Percentiles rank a stretch among this genome's conserved stretches.
Evolutionary conservation across 2,113 vertebrate species (phyloP).

Genomic region (Myanophis thanlyinensis): DNA sequence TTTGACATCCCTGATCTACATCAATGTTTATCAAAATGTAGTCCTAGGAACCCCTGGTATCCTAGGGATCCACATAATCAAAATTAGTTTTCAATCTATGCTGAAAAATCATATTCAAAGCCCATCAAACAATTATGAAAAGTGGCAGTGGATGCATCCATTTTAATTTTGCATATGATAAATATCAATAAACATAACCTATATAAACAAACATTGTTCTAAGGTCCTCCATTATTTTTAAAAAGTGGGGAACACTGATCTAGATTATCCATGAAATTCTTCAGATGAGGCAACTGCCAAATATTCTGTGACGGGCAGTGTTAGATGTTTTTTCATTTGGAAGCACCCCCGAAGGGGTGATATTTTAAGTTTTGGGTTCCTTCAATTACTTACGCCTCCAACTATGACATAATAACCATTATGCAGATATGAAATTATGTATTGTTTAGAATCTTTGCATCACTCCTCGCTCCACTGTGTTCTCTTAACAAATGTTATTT

Average conservation of each 20-base stretch:
- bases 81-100: not conserved
- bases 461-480: not conserved
- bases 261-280: not conserved
- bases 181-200: not conserved
- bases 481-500: slow-evolving; percentile 2
- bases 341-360: not conserved
- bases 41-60: not conserved
- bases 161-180: not conserved
- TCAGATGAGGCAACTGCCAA: not conserved
- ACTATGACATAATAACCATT: not conserved
- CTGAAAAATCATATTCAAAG: not conserved
- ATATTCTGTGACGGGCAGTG: not conserved
- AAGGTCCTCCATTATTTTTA: not conserved
- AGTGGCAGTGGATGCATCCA: not conserved
- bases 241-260: not conserved
- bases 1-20: not conserved
- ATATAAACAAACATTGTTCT: not conserved
- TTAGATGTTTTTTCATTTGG: not conserved
- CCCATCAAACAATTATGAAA: not conserved
- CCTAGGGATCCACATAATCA: not conserved
- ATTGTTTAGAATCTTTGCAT: not conserved
- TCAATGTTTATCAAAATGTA: not conserved
- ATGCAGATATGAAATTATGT: not conserved
- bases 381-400: not conserved
- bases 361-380: not conserved